These are phyloP conservation scores for Syrphus vitripennis DNA, from an alignment of 2,888 invertebrate species.

Conservation along the genomic window DNA sequence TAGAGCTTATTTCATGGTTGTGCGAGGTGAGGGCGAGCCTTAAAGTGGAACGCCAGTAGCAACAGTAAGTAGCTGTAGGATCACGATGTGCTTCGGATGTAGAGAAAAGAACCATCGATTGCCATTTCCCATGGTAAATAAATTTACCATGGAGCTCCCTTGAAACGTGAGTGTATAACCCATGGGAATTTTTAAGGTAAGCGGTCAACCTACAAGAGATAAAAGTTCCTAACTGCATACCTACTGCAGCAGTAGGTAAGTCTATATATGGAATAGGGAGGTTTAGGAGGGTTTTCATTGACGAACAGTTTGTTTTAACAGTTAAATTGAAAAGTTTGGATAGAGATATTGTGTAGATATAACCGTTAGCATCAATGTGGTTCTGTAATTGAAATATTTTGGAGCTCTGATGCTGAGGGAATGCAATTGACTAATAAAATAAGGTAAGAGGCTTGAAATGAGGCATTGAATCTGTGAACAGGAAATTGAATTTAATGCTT, in stretches of 20 bases:
- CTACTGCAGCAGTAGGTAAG: not conserved
- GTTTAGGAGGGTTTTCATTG: not conserved
- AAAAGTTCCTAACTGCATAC: not conserved
- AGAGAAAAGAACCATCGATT: constrained; percentile 52
- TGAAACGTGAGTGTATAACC: constrained; percentile 20
- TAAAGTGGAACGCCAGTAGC: not conserved
- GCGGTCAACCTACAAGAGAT: not conserved
- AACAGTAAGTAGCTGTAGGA: not conserved
- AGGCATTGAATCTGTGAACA: no score
- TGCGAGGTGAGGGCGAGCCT: not conserved
- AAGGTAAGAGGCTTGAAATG: no score
- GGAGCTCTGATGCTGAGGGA: not conserved
- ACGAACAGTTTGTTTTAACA: not conserved
- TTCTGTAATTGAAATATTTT: not conserved
- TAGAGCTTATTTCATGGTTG: not conserved
- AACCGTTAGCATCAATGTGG: not conserved
- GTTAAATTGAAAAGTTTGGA: constrained; percentile 21
- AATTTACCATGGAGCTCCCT: constrained; percentile 49
- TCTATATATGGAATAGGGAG: not conserved
- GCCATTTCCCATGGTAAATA: constrained; percentile 57
- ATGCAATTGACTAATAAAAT: not conserved
- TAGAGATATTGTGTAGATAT: not conserved
- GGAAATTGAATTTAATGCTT: no score
- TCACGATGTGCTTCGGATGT: constrained; percentile 44
- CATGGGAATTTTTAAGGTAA: not conserved